phyloP scores from a whole-genome alignment of 2,113 vertebrate species.

The Perognathus longimembris region DNA sequence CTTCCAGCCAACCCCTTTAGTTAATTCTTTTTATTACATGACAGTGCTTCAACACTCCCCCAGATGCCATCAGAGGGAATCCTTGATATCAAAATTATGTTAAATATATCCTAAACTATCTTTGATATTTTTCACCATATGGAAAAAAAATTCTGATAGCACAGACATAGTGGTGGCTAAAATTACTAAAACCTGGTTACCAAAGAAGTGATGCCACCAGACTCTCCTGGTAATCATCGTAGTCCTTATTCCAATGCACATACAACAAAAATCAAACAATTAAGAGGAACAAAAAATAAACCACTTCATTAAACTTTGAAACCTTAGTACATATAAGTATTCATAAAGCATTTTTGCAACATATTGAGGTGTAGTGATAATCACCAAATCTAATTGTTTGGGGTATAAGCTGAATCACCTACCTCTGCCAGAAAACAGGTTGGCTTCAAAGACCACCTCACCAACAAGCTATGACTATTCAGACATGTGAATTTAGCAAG shows the following conservation, averaged over 20 bases:
- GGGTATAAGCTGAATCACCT: neutral
- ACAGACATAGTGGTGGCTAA: neutral
- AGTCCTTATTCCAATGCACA: neutral
- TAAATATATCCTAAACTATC: neutral
- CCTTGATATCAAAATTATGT: slow-evolving; percentile 27
- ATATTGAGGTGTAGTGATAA: neutral
- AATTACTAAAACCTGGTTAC: neutral
- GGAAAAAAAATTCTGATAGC: neutral
- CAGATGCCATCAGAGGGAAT: neutral
- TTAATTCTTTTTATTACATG: neutral
- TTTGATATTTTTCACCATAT: neutral
- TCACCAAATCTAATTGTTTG: neutral
- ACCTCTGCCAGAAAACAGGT: neutral
- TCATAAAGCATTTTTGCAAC: neutral
- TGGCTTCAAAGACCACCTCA: slow-evolving; percentile 8
- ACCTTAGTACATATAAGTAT: neutral
- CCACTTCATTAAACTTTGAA: neutral
- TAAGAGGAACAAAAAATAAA: neutral
- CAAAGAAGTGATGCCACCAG: neutral
- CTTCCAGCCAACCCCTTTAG: neutral
- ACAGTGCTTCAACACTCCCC: neutral
- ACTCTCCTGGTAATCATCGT: neutral
- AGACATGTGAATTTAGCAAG: neutral
- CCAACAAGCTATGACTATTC: neutral
- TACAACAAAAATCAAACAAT: neutral